These are phyloP conservation scores for Oncopodura yosiiana DNA, from an alignment of 1,140 invertebrate genomes.

Conservation along the genomic window DNA sequence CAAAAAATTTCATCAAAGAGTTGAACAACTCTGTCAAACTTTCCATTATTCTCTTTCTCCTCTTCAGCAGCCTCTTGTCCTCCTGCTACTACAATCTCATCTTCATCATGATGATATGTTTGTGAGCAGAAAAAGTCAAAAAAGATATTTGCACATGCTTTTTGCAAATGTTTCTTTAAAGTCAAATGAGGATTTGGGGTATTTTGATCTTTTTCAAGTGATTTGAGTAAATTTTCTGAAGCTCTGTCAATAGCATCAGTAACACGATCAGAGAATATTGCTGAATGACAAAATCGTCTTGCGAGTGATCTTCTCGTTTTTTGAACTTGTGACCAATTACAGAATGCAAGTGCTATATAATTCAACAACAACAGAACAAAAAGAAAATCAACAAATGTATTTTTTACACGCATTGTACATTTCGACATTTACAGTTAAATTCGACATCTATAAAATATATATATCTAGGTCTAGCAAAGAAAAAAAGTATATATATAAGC, in stretches of 20 bases:
- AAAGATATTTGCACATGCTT: conserved; percentile 72
- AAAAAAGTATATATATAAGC: not conserved
- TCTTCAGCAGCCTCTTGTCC: too few relatives aligned
- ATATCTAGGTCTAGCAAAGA: not conserved
- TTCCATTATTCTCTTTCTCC: too few relatives aligned
- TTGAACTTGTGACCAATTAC: conserved; percentile 76
- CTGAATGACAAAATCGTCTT: conserved; percentile 31
- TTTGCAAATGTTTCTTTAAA: conserved; percentile 56
- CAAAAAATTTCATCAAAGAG: conserved; percentile 80
- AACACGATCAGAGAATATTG: conserved; percentile 21
- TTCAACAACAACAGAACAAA: too few relatives aligned
- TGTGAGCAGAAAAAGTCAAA: conserved; percentile 73
- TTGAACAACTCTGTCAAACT: conserved; percentile 55
- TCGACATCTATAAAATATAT: not conserved
- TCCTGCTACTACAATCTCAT: too few relatives aligned
- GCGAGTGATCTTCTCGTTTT: conserved; percentile 47
- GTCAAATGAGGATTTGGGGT: conserved; percentile 26
- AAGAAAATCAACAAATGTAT: too few relatives aligned
- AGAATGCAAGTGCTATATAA: conserved; percentile 68
- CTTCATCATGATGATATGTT: conserved; percentile 54
- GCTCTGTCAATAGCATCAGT: conserved; percentile 10
- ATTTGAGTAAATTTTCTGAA: conserved; percentile 1
- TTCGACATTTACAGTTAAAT: too few relatives aligned
- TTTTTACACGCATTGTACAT: too few relatives aligned
- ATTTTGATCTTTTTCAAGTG: not conserved